Conservation (phyloP, 2,113 vertebrate genomes). For the Candoia aspera region DNA sequence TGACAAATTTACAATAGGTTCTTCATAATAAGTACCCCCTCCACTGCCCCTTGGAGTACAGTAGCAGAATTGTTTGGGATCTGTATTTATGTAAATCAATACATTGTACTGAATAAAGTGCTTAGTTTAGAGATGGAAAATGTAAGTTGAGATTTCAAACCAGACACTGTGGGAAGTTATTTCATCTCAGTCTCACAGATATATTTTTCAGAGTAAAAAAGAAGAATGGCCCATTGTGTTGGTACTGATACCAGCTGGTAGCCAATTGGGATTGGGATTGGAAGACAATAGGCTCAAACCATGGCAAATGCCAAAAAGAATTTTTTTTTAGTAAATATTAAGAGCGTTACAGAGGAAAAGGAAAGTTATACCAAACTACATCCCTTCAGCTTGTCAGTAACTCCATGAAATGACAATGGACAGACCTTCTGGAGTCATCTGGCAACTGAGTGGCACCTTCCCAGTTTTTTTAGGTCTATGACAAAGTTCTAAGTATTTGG, state of each 20-base stretch:
- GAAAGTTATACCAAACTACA: not conserved
- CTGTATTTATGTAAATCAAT: not conserved
- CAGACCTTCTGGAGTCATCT: not conserved
- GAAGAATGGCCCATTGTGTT: not conserved
- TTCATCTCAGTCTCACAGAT: not conserved
- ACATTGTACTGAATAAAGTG: not conserved
- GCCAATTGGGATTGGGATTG: not conserved
- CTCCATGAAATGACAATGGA: not conserved
- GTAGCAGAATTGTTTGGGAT: not conserved
- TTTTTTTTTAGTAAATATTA: not conserved
- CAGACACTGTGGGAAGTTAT: not conserved
- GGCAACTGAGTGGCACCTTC: not conserved
- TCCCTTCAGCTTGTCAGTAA: not conserved
- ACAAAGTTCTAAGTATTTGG: not conserved
- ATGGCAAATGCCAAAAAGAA: not conserved
- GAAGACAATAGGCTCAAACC: not conserved
- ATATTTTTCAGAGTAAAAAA: not conserved
- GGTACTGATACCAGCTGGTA: not conserved
- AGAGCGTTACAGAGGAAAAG: not conserved
- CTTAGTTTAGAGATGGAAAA: not conserved
- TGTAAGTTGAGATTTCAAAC: not conserved
- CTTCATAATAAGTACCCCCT: not conserved
- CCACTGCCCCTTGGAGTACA: not conserved
- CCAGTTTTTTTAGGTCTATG: not conserved
- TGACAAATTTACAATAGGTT: not conserved